Base-by-base conservation (phyloP, 2,888 invertebrate genomes). In the Drosophila borealis region DNA sequence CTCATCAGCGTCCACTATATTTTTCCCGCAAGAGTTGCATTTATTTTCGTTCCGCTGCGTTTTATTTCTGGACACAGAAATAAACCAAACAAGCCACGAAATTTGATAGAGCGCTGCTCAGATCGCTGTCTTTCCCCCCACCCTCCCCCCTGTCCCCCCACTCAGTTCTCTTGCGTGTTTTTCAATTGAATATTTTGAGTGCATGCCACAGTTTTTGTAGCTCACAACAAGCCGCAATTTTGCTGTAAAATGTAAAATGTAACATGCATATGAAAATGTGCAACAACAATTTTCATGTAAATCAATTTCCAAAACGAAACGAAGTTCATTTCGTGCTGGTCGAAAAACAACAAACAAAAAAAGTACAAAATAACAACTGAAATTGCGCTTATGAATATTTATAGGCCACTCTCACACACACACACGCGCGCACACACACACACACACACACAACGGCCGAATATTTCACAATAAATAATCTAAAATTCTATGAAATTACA, bases 401-500 rank as follows among this genome's bases (percentile, higher is more conserved):
- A 83, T 83, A 74, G 77, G 72, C 59, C 63, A 74, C 70, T 75
- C 65, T 50, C 49, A 49, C 63, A 49, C 37, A 21, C 29, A 34
- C 34, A 46, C 56, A 36, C 41, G 51, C 41, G 49, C 51, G 53
- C 41, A 59, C 21, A 17, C 5, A 50, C 17, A 19, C 29, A 48
- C n/a, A 41, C 9, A 63, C 19, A 54, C 14, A 44, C 14, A 59
- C 17, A 37, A 57, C 19, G 48, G 11, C 39, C 19, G 13, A 45
- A 48, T 44, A 70, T 41, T 45, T 60, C 60, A 87, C 78, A 83
- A 89, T 88, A 87, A 88, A 88, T 90, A 81, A 81, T 81, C 77
- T 72, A 84, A 85, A 84, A 81, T 84, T 81, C 88, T 77, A 81
- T 89, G 65, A 89, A 88, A 90, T 87, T 89, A 80, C 80, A 78